Conservation (phyloP, 2,113 vertebrate species). For the Aegotheles bennettii region DNA sequence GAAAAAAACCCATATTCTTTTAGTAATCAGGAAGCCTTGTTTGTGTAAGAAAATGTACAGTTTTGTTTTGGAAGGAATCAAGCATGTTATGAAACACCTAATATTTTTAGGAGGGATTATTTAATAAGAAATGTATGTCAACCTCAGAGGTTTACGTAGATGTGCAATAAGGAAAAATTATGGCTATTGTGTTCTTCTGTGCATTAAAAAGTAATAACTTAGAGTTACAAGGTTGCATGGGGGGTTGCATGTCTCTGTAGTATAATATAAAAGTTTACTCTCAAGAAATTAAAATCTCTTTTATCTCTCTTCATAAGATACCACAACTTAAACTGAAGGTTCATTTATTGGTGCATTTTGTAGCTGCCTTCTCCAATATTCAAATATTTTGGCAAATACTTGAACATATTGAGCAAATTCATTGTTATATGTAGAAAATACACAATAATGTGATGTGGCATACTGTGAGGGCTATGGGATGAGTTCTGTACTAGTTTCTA, state of each 20-base stretch:
- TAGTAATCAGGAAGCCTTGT: neutral
- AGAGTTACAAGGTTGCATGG: neutral
- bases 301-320: neutral
- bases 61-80: neutral
- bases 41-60: neutral
- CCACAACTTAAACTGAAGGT: neutral
- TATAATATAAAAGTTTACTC: neutral
- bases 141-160: neutral
- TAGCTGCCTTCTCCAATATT: neutral
- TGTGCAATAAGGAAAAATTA: neutral
- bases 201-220: neutral
- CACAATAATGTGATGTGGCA: neutral
- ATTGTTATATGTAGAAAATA: neutral
- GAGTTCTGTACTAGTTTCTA: neutral
- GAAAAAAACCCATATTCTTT: accelerated
- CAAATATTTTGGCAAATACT: neutral
- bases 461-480: neutral
- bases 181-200: neutral
- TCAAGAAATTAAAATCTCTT: neutral
- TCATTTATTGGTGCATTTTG: neutral
- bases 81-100: neutral
- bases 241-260: neutral
- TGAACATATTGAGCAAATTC: neutral
- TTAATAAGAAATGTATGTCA: neutral
- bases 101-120: neutral